Evolutionary conservation across 2,797 vertebrate genomes (phyloP).

Genomic region (Platyrinchus mystaceus): DNA sequence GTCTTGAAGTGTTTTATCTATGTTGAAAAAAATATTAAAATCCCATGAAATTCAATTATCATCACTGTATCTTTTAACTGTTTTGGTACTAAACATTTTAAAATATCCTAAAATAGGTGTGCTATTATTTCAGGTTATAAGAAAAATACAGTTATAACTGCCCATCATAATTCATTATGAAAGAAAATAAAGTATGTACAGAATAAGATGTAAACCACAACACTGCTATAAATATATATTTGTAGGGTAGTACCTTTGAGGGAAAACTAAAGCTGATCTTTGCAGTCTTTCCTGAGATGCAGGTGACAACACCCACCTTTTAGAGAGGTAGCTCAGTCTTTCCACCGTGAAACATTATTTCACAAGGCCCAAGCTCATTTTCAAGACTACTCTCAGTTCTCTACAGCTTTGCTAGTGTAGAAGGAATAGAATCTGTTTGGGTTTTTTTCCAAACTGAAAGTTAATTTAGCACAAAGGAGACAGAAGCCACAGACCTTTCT

Average conservation of each 20-base stretch:
- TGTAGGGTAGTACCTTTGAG: neutral
- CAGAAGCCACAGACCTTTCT: neutral
- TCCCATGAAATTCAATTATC: neutral
- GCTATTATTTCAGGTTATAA: neutral
- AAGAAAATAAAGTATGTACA: neutral
- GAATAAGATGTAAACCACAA: neutral
- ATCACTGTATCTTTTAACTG: neutral
- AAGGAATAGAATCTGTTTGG: neutral
- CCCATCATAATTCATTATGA: neutral
- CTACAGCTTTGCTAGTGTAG: neutral
- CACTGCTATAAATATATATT: neutral
- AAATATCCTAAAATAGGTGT: neutral
- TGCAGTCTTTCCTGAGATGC: neutral
- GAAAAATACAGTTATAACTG: neutral
- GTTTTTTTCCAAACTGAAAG: neutral
- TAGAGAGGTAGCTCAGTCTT: neutral
- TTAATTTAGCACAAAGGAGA: neutral
- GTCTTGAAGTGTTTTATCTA: neutral
- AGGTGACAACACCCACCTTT: neutral
- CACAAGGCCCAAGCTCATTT: neutral
- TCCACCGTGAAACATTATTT: neutral
- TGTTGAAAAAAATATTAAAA: neutral
- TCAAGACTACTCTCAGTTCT: neutral
- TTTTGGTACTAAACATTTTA: neutral
- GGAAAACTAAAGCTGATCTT: neutral